These are phyloP conservation scores for Thymelicus lineola DNA, from an alignment of 2,888 invertebrate genomes.

Conservation along the genomic window DNA sequence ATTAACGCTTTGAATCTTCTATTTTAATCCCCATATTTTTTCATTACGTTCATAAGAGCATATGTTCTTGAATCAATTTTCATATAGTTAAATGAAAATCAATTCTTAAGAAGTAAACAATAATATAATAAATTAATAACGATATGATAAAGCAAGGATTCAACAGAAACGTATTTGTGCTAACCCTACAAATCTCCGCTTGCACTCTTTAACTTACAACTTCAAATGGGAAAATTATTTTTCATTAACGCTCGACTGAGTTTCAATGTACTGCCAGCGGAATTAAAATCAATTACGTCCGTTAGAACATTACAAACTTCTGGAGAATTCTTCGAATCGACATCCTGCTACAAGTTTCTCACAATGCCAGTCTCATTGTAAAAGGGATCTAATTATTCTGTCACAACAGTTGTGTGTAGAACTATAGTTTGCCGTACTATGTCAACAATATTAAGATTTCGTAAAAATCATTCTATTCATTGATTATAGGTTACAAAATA, in stretches of 20 bases:
- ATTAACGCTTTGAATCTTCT: too few species aligned
- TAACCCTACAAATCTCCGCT: slow-evolving; percentile 32
- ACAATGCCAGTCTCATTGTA: slow-evolving; percentile 41
- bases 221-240: slow-evolving; percentile 75
- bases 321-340: slow-evolving; percentile 57
- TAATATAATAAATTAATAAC: background rate
- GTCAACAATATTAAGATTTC: too few species aligned
- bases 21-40: too few species aligned
- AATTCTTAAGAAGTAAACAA: too few species aligned
- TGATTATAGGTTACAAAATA: too few species aligned
- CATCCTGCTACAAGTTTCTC: slow-evolving; percentile 57
- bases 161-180: background rate
- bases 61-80: too few species aligned
- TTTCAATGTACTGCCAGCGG: slow-evolving; percentile 66
- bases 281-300: slow-evolving; percentile 80
- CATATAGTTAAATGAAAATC: too few species aligned
- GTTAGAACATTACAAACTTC: slow-evolving; percentile 67
- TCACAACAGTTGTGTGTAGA: background rate
- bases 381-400: slow-evolving; percentile 20
- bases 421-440: too few species aligned
- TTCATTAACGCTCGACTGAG: slow-evolving; percentile 74
- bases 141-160: slow-evolving; percentile 2
- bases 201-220: slow-evolving; percentile 63
- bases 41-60: too few species aligned
- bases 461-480: too few species aligned